These are phyloP conservation scores for Caenorhabditis sp. DNA, from an alignment of 2,888 invertebrate species.

Conservation along the genomic window DNA sequence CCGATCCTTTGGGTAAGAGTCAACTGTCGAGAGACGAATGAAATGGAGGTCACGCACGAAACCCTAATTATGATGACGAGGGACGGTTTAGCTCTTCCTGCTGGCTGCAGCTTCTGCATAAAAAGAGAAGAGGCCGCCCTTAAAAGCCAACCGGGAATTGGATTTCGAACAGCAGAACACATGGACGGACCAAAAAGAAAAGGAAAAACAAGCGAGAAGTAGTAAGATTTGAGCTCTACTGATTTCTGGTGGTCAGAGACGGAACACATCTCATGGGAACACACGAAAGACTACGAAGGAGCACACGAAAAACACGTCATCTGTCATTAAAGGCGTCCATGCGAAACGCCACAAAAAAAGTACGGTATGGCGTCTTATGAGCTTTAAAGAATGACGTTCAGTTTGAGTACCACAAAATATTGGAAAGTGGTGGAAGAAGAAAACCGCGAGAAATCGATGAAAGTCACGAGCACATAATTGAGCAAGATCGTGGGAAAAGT, in stretches of 20 bases:
- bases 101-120: no score
- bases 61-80: slow-evolving; percentile 37
- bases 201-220: slow-evolving; percentile 6
- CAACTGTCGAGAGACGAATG: slow-evolving; percentile 32
- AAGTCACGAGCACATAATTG: slow-evolving; percentile 39
- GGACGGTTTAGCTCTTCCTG: slow-evolving; percentile 16
- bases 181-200: slow-evolving; percentile 8
- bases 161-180: slow-evolving; percentile 6
- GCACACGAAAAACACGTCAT: slow-evolving; percentile 9
- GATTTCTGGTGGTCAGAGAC: slow-evolving; percentile 18
- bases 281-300: not conserved
- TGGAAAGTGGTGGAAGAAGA: not conserved
- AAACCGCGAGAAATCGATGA: not conserved
- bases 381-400: not conserved
- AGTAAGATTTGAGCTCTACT: no score
- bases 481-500: slow-evolving; percentile 35
- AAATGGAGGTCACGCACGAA: slow-evolving; percentile 47
- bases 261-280: slow-evolving; percentile 4
- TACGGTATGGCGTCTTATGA: no score
- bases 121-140: not conserved
- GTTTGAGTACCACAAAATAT: not conserved
- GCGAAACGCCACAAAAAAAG: not conserved
- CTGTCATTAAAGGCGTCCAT: slow-evolving; percentile 2
- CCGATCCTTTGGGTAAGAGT: slow-evolving; percentile 18
- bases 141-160: slow-evolving; percentile 18